Evolutionary conservation across 2,888 invertebrate species (phyloP), one percentile per base, ranked within the genome.

Genomic region (Ichneumon xanthorius): DNA sequence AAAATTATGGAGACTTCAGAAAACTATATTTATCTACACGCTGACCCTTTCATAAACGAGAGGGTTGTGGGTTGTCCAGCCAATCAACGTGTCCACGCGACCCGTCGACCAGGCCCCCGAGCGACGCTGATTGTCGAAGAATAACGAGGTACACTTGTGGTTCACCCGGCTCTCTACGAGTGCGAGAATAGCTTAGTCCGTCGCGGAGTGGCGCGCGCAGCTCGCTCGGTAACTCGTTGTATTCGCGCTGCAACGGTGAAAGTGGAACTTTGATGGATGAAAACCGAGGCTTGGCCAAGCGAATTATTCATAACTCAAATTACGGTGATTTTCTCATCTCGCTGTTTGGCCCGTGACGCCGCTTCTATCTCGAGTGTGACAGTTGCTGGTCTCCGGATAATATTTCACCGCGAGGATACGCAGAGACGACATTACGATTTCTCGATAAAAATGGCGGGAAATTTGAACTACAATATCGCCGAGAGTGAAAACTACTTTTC

Each of bases 221-320:
- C 11, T 58, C 22, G 26, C 58, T 14, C 53, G 22, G 26, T 58
- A 26, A 58, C 26, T 58, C 26, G 14, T 14, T 9, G 9, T 26
- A 14, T 26, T 58, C 14, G 58, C 26, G 58, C 22, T 58, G 58
- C 58, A 58, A 30, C 48, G 75, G 75, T 75, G 75, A 75, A 75
- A 75, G 75, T 75, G 63, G 68, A 85, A 85, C 37, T 55, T 86
- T 61, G 33, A 79, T 55, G 82, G 58, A 30, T 33, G 55, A 70
- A 78, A 68, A 55, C 22, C 80, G 30, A 61, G 80, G 76, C 26
- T 61, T 75, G 30, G 68, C 87, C 88, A 83, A 85, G 84, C 85
- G 87, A 90, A 89, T 91, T 91, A 89, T 91, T 90, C 87, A 86
- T 89, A 89, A 90, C 26, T 89, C 87, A 80, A 90, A 90, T 90